phyloP scores from a whole-genome alignment of 2,113 vertebrate species.

The Podarcis raffonei region DNA sequence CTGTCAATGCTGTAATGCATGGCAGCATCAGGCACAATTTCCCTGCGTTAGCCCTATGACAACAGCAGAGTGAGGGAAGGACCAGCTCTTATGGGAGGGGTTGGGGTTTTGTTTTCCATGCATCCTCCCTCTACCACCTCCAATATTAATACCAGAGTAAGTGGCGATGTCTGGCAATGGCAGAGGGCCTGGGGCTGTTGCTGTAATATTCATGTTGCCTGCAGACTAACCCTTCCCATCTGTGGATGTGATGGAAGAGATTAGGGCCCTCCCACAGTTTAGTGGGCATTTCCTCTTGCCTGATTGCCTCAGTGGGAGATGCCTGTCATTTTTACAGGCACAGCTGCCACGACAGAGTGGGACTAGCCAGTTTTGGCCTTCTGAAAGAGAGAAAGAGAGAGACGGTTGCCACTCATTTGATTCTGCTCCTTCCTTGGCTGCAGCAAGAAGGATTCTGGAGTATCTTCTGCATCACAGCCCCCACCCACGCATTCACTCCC shows the following conservation, averaged over 20 bases:
- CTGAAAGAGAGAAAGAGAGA: neutral
- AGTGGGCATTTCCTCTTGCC: constrained; percentile 21
- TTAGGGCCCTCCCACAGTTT: neutral
- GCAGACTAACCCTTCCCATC: constrained; percentile 21
- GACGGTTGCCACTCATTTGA: neutral
- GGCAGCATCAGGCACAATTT: neutral
- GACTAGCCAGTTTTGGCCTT: neutral
- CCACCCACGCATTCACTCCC: neutral
- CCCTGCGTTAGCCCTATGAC: neutral
- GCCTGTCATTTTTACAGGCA: constrained; percentile 14
- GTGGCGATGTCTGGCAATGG: neutral
- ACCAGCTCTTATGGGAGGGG: too few relatives aligned
- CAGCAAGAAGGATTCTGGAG: neutral
- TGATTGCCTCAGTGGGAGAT: constrained; percentile 6
- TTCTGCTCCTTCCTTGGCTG: neutral
- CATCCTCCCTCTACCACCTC: neutral
- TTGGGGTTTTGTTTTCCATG: neutral
- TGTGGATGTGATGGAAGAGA: neutral
- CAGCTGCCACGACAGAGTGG: neutral
- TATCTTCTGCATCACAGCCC: neutral
- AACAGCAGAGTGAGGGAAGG: neutral
- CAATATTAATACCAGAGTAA: neutral
- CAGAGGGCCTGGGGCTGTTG: constrained; percentile 6
- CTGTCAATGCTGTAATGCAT: too few relatives aligned
- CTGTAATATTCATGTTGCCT: constrained; percentile 26